Conservation (phyloP, 2,888 invertebrate genomes). For the Dolichomitus sp. region DNA sequence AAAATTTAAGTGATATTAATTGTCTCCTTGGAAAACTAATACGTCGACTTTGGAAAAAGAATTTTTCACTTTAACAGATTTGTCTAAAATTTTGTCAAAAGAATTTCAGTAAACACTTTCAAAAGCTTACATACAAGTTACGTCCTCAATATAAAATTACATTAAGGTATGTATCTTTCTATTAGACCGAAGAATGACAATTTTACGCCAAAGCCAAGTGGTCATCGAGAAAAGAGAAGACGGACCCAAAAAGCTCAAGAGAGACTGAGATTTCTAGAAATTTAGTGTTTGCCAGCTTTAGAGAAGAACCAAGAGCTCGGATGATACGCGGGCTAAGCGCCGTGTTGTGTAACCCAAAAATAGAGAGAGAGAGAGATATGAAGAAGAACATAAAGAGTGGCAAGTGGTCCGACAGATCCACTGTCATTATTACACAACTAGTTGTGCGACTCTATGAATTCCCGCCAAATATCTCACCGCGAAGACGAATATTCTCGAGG, state of each 20-base stretch:
- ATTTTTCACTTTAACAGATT: no score
- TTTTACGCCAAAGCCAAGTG: neutral
- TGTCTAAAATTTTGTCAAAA: no score
- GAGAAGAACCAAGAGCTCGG: conserved; percentile 31
- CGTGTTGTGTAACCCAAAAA: conserved; percentile 42
- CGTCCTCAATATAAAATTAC: neutral
- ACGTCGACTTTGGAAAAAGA: no score
- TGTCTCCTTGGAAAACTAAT: no score
- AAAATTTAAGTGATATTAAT: no score
- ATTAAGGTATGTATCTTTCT: neutral
- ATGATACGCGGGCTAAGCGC: conserved; percentile 47
- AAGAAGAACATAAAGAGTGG: neutral
- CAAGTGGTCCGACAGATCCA: conserved; percentile 23
- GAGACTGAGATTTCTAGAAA: neutral
- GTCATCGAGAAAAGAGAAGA: neutral
- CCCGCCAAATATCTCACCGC: conserved; percentile 25
- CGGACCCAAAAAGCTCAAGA: neutral
- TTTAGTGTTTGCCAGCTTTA: conserved; percentile 24
- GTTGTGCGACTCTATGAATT: conserved; percentile 6
- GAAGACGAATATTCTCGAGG: conserved; percentile 12
- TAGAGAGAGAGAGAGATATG: conserved; percentile 14
- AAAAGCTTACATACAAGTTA: no score
- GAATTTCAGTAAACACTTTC: no score
- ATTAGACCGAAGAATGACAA: neutral
- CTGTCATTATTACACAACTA: conserved; percentile 51